Base-by-base conservation (phyloP, 2,888 invertebrate species). In the Calliphora vomitoria region DNA sequence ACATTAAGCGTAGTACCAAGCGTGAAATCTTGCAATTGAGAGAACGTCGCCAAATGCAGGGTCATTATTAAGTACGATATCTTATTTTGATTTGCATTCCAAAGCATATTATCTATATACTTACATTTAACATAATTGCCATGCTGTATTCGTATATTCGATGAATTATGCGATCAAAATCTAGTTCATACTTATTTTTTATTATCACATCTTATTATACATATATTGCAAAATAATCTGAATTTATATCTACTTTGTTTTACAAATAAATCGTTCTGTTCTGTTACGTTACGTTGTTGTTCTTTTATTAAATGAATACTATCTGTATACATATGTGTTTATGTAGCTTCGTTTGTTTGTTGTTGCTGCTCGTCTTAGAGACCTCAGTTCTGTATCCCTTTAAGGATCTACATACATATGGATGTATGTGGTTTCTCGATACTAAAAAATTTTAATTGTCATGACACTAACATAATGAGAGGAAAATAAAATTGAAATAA, bases 21-120 rank as follows among this genome's bases (percentile, higher is more conserved):
- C 89, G 89, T 58, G 89, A 90, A 15, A 8, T 91, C 4, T 50
- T 91, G 11, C 88, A 89, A 10, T 88, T 90, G 35, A 89, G 88
- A 47, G 82, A 89, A 68, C 88, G 88, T 11, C 82, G 83, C 10
- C 79, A 62, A 75, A 20, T 78, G 2, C 75, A 78, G 35, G 82
- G 20, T 4, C 20, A 85, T 44, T 86, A 75, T 79, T 86, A 35
- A 41, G 58, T 25, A 13, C 1, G 8, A 8, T 25, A 25, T 15
- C 25, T 0, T 62, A 4, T 62, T 47, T n/a, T n/a, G n/a, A n/a
- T 38, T 53, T 38, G 31, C 4, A 53, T 44, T 31, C 4, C 18
- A 20, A 41, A 8, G 35, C 6, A 62, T 35, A 35, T 25, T 25
- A 25, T 25, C 25, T 25, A 25, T 25, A 25, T 25, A 35, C 8